phyloP scores from a whole-genome alignment of 2,113 vertebrate species.

The Ahaetulla prasina region DNA sequence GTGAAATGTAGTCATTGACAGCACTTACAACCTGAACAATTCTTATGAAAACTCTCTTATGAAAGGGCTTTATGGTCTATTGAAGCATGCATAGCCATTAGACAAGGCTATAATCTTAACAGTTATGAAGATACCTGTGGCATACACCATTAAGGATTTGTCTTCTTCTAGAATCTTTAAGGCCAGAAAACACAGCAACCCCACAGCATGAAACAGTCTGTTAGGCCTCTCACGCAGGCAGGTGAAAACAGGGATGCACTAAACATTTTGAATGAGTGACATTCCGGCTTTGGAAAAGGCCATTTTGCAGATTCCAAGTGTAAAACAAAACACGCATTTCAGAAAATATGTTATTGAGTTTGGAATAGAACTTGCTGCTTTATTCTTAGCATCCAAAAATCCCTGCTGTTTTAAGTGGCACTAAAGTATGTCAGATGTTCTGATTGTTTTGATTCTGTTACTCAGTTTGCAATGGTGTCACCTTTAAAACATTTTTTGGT shows the following conservation, averaged over 20 bases:
- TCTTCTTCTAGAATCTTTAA: not conserved
- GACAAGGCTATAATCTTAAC: conserved; percentile 36
- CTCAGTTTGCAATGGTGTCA: not conserved
- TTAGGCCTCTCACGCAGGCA: not conserved
- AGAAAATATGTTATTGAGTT: not conserved
- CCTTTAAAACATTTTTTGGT: not conserved
- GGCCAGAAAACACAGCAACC: not conserved
- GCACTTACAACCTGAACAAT: conserved; percentile 47
- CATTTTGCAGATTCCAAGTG: not conserved
- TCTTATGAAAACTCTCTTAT: conserved; percentile 50
- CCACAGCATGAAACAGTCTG: not conserved
- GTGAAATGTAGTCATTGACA: conserved; percentile 60
- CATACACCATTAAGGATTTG: conserved; percentile 55
- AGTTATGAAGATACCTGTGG: conserved; percentile 44
- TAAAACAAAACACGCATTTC: not conserved
- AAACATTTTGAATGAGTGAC: not conserved
- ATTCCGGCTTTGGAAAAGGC: not conserved
- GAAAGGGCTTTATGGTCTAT: conserved; percentile 51
- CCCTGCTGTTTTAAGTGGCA: not conserved
- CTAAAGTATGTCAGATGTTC: not conserved
- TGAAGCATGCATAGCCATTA: conserved; percentile 54
- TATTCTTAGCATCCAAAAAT: not conserved
- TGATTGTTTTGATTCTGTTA: not conserved
- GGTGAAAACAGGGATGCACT: not conserved
- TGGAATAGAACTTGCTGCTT: not conserved